Evolutionary conservation across 2,797 vertebrate genomes (phyloP), one percentile per base, ranked within the genome.

Genomic region (Coccyzus lansbergi): DNA sequence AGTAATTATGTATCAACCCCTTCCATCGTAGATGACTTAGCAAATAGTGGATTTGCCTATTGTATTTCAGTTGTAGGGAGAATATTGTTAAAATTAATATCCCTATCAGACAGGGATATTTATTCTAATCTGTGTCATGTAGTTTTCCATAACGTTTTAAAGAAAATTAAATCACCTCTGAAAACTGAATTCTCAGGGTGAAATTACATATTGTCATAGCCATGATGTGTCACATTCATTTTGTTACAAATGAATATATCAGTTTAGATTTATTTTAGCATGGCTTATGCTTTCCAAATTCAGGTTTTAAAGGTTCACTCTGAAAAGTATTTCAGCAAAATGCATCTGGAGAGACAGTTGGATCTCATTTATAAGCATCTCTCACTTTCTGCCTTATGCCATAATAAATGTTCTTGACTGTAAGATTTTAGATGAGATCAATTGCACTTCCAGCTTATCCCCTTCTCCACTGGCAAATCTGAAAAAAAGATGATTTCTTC

Each of bases 351-450:
- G 94, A 86, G 13, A 96, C 93, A 95, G 92, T 81, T 84, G 92
- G 85, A 97, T 96, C 93, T 97, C 96, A 95, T 97, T 97, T 97
- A 93, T 96, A 97, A 97, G 89, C 77, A 68, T 84, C 87, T 91
- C 90, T 97, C 94, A 94, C 83, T 89, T 95, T 97, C 94, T 97
- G 91, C 80, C 94, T 96, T 88, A 92, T 96, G 89, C 90, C 79
- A 64, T 92, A 97, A 97, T 96, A 97, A 96, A 97, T 58, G 38
- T 65, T 95, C 91, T 94, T 96, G 95, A 93, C 85, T 93, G 85
- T 58, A 96, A 97, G 96, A 95, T 94, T 98, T 97, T 96, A 97
- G 96, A 96, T 96, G 97, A 96, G 97, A 97, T 98, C 91, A 95
- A 88, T 83, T 97, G 94, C 92, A 68, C 68, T 90, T 87, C 76